Conservation (phyloP, 2,113 vertebrate genomes). For the Misgurnus mizolepis region DNA sequence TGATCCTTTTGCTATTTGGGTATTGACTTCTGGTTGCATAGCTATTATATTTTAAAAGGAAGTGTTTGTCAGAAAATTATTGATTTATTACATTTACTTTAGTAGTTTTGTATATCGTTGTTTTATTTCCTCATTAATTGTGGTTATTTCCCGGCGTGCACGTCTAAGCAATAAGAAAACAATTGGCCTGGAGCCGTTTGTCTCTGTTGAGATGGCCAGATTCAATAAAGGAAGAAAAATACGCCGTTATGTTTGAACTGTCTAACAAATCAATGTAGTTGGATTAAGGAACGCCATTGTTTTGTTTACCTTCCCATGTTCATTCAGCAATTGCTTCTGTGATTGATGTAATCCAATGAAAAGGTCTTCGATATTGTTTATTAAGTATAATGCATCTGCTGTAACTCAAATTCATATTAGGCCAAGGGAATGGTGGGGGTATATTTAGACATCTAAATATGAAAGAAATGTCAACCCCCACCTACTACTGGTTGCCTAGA, state of each 20-base stretch:
- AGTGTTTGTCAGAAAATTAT: not conserved
- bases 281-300: conserved; percentile 30
- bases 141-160: not conserved
- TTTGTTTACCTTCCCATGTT: conserved; percentile 41
- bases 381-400: conserved; percentile 38
- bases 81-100: not conserved
- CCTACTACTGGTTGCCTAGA: not conserved
- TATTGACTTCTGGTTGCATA: not conserved
- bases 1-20: not conserved
- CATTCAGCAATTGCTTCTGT: conserved; percentile 36
- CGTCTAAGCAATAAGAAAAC: not conserved
- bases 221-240: conserved; percentile 39
- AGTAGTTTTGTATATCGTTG: not conserved
- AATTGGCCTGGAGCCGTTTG: conserved; percentile 12
- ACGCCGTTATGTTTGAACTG: conserved; percentile 24
- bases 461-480: conserved; percentile 4
- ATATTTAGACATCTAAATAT: conserved; percentile 32
- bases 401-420: conserved; percentile 18
- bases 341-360: conserved; percentile 50
- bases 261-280: conserved; percentile 47
- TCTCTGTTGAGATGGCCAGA: conserved; percentile 27
- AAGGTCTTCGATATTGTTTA: conserved; percentile 32
- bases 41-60: not conserved
- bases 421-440: not conserved
- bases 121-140: not conserved